Evolutionary conservation across 2,888 invertebrate species (phyloP).

Genomic region (Zaprionus bogoriensis): DNA sequence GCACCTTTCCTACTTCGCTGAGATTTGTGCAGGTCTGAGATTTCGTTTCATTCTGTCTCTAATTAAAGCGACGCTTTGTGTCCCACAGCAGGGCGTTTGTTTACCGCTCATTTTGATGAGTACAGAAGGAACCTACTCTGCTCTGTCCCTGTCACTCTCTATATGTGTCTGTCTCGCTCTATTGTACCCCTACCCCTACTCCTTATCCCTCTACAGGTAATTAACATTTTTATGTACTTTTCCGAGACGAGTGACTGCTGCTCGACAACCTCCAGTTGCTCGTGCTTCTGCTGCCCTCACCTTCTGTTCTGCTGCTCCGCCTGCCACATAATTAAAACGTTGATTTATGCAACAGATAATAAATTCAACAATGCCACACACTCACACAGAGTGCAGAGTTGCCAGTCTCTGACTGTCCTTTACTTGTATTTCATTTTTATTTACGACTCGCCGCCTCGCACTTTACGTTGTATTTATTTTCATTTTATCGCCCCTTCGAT

Average conservation of each 20-base stretch:
- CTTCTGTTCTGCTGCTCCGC: background rate
- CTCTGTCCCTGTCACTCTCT: too few species aligned
- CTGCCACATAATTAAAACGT: constrained; percentile 69
- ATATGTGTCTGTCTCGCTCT: too few species aligned
- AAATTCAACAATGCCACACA: constrained; percentile 51
- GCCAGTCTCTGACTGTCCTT: background rate
- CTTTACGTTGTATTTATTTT: constrained; percentile 43
- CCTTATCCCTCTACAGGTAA: constrained; percentile 54
- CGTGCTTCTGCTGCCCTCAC: too few species aligned
- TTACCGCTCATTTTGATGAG: constrained; percentile 40
- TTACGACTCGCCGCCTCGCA: constrained; percentile 17
- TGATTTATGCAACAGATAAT: constrained; percentile 66
- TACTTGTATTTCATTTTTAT: constrained; percentile 31
- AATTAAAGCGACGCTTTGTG: constrained; percentile 43
- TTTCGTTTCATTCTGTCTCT: too few species aligned
- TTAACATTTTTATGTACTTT: constrained; percentile 71
- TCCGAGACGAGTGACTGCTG: constrained; percentile 14
- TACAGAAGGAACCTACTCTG: constrained; percentile 2
- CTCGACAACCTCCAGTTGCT: background rate
- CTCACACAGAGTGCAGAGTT: background rate
- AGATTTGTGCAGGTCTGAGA: too few species aligned
- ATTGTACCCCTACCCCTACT: background rate
- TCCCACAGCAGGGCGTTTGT: constrained; percentile 16
- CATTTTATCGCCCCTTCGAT: constrained; percentile 45
- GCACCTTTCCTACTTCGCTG: too few species aligned